Percentiles rank a stretch among this genome's conserved stretches.
Conservation (phyloP, 2,113 vertebrate species). For the Rhinichthys klamathensis region DNA sequence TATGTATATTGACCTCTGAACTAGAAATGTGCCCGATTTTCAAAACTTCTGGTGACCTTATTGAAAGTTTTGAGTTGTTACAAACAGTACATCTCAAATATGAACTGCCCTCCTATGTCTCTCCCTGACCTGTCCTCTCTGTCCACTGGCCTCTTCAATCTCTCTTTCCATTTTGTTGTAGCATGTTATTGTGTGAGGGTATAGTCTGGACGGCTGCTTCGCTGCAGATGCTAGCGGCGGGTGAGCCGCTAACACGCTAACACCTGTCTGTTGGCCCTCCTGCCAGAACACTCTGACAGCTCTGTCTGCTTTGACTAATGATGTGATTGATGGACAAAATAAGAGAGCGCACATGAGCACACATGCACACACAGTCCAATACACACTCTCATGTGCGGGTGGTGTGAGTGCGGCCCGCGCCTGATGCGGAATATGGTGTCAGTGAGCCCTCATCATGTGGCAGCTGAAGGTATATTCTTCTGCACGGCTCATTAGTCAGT, state of each 20-base stretch:
- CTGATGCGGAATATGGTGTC: slow-evolving; percentile 81
- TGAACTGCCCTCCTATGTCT: not conserved
- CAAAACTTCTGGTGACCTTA: slow-evolving; percentile 16
- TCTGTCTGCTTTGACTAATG: slow-evolving; percentile 93
- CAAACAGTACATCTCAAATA: not conserved
- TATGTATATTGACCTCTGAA: not conserved
- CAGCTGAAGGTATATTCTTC: slow-evolving; percentile 90
- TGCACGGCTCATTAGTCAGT: slow-evolving; percentile 92
- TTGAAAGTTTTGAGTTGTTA: not conserved
- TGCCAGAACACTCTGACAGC: slow-evolving; percentile 84
- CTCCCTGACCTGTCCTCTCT: slow-evolving; percentile 3
- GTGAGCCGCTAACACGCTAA: slow-evolving; percentile 78
- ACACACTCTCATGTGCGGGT: slow-evolving; percentile 49
- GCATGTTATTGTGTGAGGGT: slow-evolving; percentile 70
- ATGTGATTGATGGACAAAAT: slow-evolving; percentile 93
- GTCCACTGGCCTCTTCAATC: not conserved
- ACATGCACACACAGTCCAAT: slow-evolving; percentile 72
- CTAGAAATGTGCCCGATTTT: not conserved
- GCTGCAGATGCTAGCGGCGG: slow-evolving; percentile 74
- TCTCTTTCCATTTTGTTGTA: slow-evolving; percentile 56
- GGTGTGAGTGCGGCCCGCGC: slow-evolving; percentile 67
- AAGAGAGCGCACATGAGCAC: slow-evolving; percentile 74
- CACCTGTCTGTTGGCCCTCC: slow-evolving; percentile 84
- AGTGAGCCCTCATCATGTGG: slow-evolving; percentile 89
- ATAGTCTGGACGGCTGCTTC: slow-evolving; percentile 78